Percentiles rank a stretch among this genome's conserved stretches.
Evolutionary conservation across 1,140 invertebrate genomes (phyloP).

Genomic region (Calephelis nemesis): DNA sequence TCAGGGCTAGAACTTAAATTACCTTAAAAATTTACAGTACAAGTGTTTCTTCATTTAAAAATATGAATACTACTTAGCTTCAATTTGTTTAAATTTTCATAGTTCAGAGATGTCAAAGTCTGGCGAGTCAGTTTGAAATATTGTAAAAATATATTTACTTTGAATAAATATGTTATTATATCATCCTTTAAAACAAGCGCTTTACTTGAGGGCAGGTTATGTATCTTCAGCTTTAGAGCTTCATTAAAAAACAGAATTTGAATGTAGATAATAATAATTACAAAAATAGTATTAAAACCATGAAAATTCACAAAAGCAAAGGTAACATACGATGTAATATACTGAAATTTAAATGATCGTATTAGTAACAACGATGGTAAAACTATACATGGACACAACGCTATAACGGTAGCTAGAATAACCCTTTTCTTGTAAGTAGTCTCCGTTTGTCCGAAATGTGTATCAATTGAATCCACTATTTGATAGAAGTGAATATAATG

Average conservation of each 20-base stretch:
- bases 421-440: slow-evolving; percentile 36
- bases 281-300: slow-evolving; percentile 43
- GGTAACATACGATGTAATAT: slow-evolving; percentile 35
- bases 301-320: slow-evolving; percentile 49
- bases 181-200: slow-evolving; percentile 32
- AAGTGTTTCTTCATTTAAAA: too few relatives aligned
- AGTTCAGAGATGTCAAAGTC: too few relatives aligned
- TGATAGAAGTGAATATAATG: slow-evolving; percentile 44
- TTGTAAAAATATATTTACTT: slow-evolving; percentile 38
- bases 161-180: slow-evolving; percentile 28
- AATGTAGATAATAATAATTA: slow-evolving; percentile 43
- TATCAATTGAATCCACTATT: slow-evolving; percentile 43
- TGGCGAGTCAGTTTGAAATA: background rate
- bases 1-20: too few relatives aligned
- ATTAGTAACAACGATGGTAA: slow-evolving; percentile 34
- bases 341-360: slow-evolving; percentile 36
- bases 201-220: slow-evolving; percentile 29
- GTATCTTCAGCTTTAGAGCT: slow-evolving; percentile 38
- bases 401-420: slow-evolving; percentile 33
- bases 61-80: too few relatives aligned
- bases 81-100: too few relatives aligned
- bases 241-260: slow-evolving; percentile 44
- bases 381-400: slow-evolving; percentile 34
- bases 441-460: slow-evolving; percentile 38
- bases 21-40: too few relatives aligned